These are phyloP conservation scores for Scyliorhinus canicula DNA, from an alignment of 2,797 vertebrate genomes.

Conservation along the genomic window DNA sequence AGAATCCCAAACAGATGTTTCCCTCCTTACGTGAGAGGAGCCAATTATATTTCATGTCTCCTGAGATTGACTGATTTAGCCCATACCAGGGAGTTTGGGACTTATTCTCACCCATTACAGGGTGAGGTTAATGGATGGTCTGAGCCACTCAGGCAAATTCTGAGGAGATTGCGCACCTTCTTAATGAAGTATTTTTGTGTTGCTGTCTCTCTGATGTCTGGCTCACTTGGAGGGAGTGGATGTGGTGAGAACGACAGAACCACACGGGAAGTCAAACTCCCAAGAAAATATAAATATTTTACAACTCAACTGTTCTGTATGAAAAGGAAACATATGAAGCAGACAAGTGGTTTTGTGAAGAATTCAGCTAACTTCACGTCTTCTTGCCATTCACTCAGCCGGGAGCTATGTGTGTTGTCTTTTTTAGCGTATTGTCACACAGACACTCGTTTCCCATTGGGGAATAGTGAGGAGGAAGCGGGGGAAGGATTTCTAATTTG, in stretches of 20 bases:
- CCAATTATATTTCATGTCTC: neutral
- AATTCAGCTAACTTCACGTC: neutral
- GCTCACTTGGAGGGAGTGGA: neutral
- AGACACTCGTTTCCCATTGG: too few species aligned
- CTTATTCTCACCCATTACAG: neutral
- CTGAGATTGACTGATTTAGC: neutral
- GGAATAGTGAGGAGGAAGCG: too few species aligned
- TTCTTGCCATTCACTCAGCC: neutral
- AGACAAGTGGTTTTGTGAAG: neutral
- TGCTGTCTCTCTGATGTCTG: neutral
- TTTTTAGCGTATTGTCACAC: too few species aligned
- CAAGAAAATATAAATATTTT: neutral
- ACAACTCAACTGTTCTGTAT: neutral
- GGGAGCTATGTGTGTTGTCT: too few species aligned
- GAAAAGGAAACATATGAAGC: neutral
- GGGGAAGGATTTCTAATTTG: too few species aligned
- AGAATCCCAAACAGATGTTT: neutral
- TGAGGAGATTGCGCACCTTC: neutral
- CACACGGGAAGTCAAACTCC: neutral
- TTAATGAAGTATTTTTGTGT: neutral
- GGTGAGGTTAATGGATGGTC: neutral
- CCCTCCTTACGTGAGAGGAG: neutral
- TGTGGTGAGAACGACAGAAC: neutral
- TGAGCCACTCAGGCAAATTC: neutral
- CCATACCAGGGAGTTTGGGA: neutral